Conservation (phyloP, 2,888 invertebrate species). For the Ceramica pisi region DNA sequence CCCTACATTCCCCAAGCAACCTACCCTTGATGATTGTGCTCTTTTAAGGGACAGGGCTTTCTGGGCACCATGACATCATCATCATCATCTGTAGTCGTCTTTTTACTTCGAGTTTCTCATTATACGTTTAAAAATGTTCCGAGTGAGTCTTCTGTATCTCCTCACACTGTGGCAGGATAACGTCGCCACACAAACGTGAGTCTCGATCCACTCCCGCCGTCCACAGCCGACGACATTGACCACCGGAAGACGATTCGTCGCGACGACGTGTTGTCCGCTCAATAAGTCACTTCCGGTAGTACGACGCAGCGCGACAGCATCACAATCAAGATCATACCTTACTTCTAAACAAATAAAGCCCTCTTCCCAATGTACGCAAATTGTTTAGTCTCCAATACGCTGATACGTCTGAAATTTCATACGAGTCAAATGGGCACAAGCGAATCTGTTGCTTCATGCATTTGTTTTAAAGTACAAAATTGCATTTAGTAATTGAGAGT, state of each 20-base stretch:
- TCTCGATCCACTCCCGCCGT: conserved; percentile 55
- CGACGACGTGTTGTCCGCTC: conserved; percentile 78
- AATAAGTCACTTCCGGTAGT: conserved; percentile 81
- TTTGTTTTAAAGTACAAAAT: conserved; percentile 45
- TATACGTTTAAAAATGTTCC: no score
- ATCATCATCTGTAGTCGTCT: no score
- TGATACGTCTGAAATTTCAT: conserved; percentile 64
- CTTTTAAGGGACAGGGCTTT: no score
- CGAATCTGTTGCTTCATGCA: conserved; percentile 41
- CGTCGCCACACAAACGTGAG: conserved; percentile 59
- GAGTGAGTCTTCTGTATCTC: conserved; percentile 9
- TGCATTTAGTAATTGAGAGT: conserved; percentile 34
- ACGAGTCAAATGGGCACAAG: conserved; percentile 35
- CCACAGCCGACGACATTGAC: conserved; percentile 77
- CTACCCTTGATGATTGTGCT: no score
- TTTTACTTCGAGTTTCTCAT: no score
- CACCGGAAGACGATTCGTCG: conserved; percentile 83
- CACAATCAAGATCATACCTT: conserved; percentile 57
- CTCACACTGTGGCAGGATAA: not conserved
- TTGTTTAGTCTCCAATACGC: conserved; percentile 53
- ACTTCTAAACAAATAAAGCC: conserved; percentile 24
- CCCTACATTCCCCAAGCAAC: no score
- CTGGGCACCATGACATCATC: no score
- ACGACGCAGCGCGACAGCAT: conserved; percentile 37
- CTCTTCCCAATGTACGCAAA: not conserved